Base-by-base conservation (phyloP, 2,113 vertebrate species). In the Phalacrocorax carbo region DNA sequence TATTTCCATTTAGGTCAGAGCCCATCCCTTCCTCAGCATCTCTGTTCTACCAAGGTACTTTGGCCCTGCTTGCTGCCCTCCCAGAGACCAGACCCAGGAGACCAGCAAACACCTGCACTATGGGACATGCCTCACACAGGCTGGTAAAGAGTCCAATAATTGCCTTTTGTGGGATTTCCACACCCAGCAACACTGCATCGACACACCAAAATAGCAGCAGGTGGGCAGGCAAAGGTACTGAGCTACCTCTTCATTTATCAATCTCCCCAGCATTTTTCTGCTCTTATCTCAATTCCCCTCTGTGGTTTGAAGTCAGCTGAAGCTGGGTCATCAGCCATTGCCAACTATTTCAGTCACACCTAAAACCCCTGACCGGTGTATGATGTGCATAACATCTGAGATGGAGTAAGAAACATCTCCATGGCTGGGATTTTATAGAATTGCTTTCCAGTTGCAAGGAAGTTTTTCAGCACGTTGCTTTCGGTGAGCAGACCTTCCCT, bases 1-100 rank as follows among this genome's bases (percentile, higher is more conserved):
- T 22, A 34, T 52, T 88, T 93, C 13, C 32, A 52, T 85, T 72
- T 44, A 55, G 16, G 36, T 57, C 48, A 64, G 26, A 84, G 10
- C 15, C 40, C 2, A 0, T 82, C 11, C 21, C 15, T 58, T 73
- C 15, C 42, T 42, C 7, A 16, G 23, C 1, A 1, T 10, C 38
- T 29, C 34, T 1, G 2, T 29, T 80, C 11, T 52, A 51, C 21
- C 14, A 15, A 8, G 58, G 79, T 3, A 3, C 30, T 36, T 73
- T 72, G 19, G 26, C 10, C 10, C 8, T 1, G 2, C 40, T 68
- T 19, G 32, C 32, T 73, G 20, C 23, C 42, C 42, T 57, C 36
- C 17, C 9, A 32, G 38, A 66, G 5, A 71, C 13, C 23, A 13
- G 20, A 4, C 18, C 7, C 30, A 89, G 38, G 42, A n/a, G 32